Conservation (phyloP, 2,888 invertebrate genomes). For the Lasioglossum figueresi region DNA sequence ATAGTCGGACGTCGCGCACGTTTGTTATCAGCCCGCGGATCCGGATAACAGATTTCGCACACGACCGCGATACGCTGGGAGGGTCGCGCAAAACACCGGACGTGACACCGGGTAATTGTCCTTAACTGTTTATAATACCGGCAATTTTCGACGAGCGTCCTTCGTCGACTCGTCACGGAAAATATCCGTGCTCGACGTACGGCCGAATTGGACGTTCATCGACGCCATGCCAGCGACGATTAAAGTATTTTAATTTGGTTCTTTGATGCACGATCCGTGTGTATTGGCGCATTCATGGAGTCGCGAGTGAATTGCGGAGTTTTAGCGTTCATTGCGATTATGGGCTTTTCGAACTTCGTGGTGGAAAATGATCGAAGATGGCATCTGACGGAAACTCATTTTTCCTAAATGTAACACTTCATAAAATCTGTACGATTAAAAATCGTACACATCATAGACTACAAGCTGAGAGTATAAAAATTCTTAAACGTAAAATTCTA, state of each 20-base stretch:
- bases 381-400: no score
- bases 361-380: no score
- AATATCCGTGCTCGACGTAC: neutral
- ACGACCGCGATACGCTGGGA: conserved; percentile 42
- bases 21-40: conserved; percentile 41
- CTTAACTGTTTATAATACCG: conserved; percentile 63
- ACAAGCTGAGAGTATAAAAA: neutral
- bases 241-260: neutral
- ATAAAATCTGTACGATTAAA: no score
- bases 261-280: neutral
- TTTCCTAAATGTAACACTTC: no score
- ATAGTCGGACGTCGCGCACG: conserved; percentile 16
- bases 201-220: neutral
- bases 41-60: conserved; percentile 68
- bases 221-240: neutral
- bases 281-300: neutral
- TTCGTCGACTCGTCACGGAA: neutral
- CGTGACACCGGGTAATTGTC: conserved; percentile 52
- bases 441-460: neutral
- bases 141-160: conserved; percentile 29
- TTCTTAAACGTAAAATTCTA: neutral
- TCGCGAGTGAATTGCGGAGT: neutral
- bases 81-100: conserved; percentile 42
- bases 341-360: neutral
- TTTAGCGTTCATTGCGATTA: neutral